These are phyloP conservation scores for Pseudolycoriella hygida DNA, from an alignment of 2,888 invertebrate species.

Conservation along the genomic window DNA sequence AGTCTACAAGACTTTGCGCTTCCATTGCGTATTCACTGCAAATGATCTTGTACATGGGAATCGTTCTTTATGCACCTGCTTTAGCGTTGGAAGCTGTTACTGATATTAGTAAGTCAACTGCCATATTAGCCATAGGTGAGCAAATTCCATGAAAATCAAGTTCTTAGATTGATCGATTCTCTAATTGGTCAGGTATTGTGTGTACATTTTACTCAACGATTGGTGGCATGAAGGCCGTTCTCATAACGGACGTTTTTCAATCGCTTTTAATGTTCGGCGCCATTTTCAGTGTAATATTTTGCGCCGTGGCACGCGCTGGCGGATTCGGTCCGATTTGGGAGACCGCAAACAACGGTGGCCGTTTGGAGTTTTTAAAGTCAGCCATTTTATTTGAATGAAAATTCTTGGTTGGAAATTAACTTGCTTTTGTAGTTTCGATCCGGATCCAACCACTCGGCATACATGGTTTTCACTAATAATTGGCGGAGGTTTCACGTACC, in stretches of 20 bases:
- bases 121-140: constrained; percentile 45
- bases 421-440: constrained; percentile 39
- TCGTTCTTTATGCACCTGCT: constrained; percentile 86
- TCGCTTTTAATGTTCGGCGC: constrained; percentile 73
- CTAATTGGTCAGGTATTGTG: constrained; percentile 47
- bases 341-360: constrained; percentile 46
- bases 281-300: constrained; percentile 59
- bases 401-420: neutral
- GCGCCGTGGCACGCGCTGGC: constrained; percentile 49
- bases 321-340: constrained; percentile 53
- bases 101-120: constrained; percentile 51
- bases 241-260: constrained; percentile 74
- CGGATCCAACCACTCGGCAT: constrained; percentile 66
- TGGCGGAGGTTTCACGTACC: constrained; percentile 65
- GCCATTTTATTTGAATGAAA: neutral
- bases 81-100: constrained; percentile 76
- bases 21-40: constrained; percentile 75
- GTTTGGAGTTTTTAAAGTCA: constrained; percentile 54
- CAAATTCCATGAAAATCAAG: neutral
- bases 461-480: constrained; percentile 66
- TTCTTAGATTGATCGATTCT: no score
- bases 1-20: constrained; percentile 52
- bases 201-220: constrained; percentile 77
- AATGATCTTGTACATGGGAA: constrained; percentile 78
- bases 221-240: constrained; percentile 82